Evolutionary conservation across 1,140 invertebrate species (phyloP).

Genomic region (Panulirus ornatus): DNA sequence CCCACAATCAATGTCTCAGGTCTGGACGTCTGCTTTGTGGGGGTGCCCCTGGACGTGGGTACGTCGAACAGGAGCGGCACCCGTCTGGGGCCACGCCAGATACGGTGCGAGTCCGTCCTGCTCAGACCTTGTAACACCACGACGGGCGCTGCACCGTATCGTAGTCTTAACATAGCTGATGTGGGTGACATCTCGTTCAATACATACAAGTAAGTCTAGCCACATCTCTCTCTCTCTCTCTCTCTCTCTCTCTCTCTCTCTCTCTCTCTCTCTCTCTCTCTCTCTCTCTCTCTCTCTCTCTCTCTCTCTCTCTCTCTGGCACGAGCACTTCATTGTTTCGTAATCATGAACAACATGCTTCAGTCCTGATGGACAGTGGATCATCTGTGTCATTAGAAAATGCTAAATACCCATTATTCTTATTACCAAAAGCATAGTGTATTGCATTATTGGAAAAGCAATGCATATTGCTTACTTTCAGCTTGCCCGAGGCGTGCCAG

Average conservation of each 20-base stretch:
- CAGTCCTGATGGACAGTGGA: no score
- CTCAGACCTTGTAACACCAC: conserved; percentile 16
- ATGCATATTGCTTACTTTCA: no score
- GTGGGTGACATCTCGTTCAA: conserved; percentile 46
- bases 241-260: not conserved
- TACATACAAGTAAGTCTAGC: conserved; percentile 44
- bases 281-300: no score
- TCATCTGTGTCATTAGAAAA: no score
- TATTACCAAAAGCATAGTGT: no score
- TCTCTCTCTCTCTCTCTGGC: not conserved
- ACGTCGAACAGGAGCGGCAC: conserved; percentile 57
- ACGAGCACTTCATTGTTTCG: no score
- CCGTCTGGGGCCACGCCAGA: conserved; percentile 48
- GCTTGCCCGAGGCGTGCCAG: conserved; percentile 47
- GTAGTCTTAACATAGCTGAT: conserved; percentile 45
- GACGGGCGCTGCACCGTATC: conserved; percentile 4
- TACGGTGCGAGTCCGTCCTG: conserved; percentile 51
- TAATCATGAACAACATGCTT: no score
- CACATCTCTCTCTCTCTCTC: not conserved
- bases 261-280: not conserved
- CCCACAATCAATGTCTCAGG: conserved; percentile 29
- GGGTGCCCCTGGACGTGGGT: conserved; percentile 50
- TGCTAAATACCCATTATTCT: no score
- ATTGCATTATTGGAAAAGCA: no score
- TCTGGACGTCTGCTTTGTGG: conserved; percentile 54